A percentile compares a stretch with the other conserved stretches of the same genome.
These are phyloP conservation scores for Lasius fuliginosus DNA, from an alignment of 2,888 invertebrate genomes.

Conservation along the genomic window DNA sequence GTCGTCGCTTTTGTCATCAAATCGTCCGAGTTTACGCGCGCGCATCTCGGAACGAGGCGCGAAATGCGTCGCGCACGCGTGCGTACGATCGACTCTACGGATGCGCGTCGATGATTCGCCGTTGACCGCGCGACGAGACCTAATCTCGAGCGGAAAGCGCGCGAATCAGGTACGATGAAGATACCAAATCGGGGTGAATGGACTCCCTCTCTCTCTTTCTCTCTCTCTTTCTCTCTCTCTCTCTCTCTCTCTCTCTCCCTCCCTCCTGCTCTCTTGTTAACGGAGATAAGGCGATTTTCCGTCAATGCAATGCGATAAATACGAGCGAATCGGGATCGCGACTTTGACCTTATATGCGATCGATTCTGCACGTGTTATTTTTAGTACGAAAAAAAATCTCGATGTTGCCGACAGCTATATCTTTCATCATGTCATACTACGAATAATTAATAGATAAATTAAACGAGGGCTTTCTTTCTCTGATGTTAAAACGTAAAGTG, in stretches of 20 bases:
- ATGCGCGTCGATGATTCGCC: conserved; percentile 48
- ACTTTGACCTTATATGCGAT: conserved; percentile 37
- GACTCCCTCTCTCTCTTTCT: conserved; percentile 54
- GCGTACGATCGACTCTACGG: conserved; percentile 50
- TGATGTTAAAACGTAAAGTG: background rate
- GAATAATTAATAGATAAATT: background rate
- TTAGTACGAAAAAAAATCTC: background rate
- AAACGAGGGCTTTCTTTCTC: background rate
- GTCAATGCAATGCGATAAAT: conserved; percentile 40
- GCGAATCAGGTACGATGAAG: conserved; percentile 62
- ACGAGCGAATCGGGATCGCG: conserved; percentile 33
- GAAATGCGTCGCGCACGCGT: conserved; percentile 56
- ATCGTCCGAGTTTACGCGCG: conserved; percentile 4
- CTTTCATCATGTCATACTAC: background rate
- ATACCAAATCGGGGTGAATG: conserved; percentile 67
- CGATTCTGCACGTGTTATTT: conserved; percentile 2
- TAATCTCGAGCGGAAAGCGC: conserved; percentile 45
- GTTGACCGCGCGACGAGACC: conserved; percentile 47
- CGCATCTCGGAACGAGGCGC: background rate
- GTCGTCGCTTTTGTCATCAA: background rate
- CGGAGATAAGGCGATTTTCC: conserved; percentile 64
- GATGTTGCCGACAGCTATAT: too few species aligned
- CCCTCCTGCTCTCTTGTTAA: conserved; percentile 53
- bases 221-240: background rate
- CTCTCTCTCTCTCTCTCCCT: too few species aligned